Base-by-base conservation (phyloP, 2,888 invertebrate genomes). In the Lacanobia oleracea region DNA sequence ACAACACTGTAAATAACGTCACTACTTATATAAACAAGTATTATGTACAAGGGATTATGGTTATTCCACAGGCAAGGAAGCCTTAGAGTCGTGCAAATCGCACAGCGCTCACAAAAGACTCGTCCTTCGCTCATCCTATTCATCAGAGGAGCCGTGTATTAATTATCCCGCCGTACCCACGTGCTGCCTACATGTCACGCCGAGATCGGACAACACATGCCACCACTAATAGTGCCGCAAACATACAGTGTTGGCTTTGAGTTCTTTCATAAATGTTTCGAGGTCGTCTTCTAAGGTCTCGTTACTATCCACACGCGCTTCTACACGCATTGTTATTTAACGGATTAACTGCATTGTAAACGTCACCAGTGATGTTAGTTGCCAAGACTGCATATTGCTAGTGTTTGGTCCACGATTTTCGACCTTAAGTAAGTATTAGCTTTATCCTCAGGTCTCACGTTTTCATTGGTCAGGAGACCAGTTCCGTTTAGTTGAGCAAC, bases 121-220 rank as follows among this genome's bases (percentile, higher is more conserved):
- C 54, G 81, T 81, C 85, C 85, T 85, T 83, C 67, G 71, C 63
- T 71, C 75, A 64, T 68, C 66, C 43, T 61, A 80, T 72, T 75
- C 72, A 75, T 73, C 59, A 75, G 63, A 59, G 23, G 23, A 53
- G 64, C 65, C 23, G 54, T 53, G 74, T 75, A 72, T 81, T 84
- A 81, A 85, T 85, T 81, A 76, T 50, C 74, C 63, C 72, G 74
- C 61, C 67, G 65, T 73, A 67, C 86, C 84, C 84, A 85, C 86
- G 77, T 81, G 72, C 83, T 68, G 75, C 84, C 86, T 77, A 81
- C 86, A 67, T 74, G 72, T 10, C 77, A 56, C 18, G 54, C 77
- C 80, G 67, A 72, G 51, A 69, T 64, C 60, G 64, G 72, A 62
- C 68, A 70, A 45, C 63, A 64, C 40, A 74, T 57, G 33, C 27